Base-by-base conservation (phyloP, 2,797 vertebrate genomes). In the Xenopus petersii region DNA sequence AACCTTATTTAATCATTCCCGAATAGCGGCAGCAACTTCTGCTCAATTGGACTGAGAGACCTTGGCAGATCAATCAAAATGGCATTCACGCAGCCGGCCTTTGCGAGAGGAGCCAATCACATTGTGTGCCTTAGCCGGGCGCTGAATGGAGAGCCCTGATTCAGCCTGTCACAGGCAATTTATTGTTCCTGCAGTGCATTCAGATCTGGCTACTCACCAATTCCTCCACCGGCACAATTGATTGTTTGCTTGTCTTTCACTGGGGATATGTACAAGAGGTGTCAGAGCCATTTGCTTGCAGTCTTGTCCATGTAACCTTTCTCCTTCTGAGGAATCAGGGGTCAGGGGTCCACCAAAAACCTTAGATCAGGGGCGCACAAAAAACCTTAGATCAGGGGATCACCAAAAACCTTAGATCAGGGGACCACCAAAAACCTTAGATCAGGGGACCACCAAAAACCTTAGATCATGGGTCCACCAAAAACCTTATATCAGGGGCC, bases 211-310 rank as follows among this genome's bases (percentile, higher is more conserved):
- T 48, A 7, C 12, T 48, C 16, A 73, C 76, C 76, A 79, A 70
- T 70, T 74, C 66, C 66, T 79, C 66, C 69, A 48, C 59, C 73
- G 70, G 65, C 65, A 62, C 48, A 72, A 73, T 69, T 64, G 70
- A 73, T 78, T 78, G 75, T 78, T 64, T 78, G n/a, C 62, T 67
- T 77, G 64, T 56, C 70, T 73, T 64, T 64, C 64, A 49, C 49
- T 64, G 30, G 10, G 65, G 15, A 59, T 68, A 60, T 67, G 70
- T 64, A 60, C 64, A 67, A 26, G 71, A 69, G 66, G 71, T 79
- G 76, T 79, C 76, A 79, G 60, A 74, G 62, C 33, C 75, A 73
- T 73, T 74, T 69, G 30, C 51, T 79, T 79, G 49, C 76, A 73
- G 65, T 70, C 60, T 1, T 73, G 58, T 79, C 71, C 67, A 70